These are phyloP conservation scores for Hydrophis major DNA, from an alignment of 2,797 vertebrate species.

Conservation along the genomic window DNA sequence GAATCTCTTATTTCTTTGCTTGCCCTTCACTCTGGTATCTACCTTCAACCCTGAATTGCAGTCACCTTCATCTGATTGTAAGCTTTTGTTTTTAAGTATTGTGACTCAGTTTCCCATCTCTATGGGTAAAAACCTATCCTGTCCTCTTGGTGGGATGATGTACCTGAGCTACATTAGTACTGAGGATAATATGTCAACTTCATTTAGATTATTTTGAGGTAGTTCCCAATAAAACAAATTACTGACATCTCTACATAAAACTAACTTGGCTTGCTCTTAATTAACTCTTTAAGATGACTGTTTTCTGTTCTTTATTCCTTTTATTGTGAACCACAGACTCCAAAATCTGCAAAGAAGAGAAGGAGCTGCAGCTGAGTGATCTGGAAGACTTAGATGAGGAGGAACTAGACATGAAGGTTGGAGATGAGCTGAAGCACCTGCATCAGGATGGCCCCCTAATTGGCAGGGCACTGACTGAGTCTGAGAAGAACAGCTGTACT, in stretches of 20 bases:
- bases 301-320: conserved; percentile 1
- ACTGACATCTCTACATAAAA: not conserved
- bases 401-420: conserved; percentile 79
- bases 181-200: not conserved
- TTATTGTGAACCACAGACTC: conserved; percentile 66
- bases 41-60: no score
- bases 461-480: conserved; percentile 42
- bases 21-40: not conserved
- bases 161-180: not conserved
- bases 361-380: conserved; percentile 83
- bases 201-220: not conserved
- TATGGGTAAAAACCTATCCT: no score
- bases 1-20: not conserved
- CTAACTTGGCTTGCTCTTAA: not conserved
- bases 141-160: not conserved
- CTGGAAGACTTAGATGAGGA: conserved; percentile 88
- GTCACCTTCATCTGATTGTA: not conserved
- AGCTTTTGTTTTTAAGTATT: not conserved
- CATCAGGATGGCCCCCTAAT: conserved; percentile 52
- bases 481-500: conserved; percentile 75
- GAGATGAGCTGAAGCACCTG: conserved; percentile 76
- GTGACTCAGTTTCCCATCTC: not conserved
- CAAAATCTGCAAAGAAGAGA: conserved; percentile 79
- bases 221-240: not conserved
- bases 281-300: not conserved